Percentiles rank a stretch among this genome's conserved stretches.
Conservation (phyloP, 2,113 vertebrate genomes). For the Pangasianodon hypophthalmus region DNA sequence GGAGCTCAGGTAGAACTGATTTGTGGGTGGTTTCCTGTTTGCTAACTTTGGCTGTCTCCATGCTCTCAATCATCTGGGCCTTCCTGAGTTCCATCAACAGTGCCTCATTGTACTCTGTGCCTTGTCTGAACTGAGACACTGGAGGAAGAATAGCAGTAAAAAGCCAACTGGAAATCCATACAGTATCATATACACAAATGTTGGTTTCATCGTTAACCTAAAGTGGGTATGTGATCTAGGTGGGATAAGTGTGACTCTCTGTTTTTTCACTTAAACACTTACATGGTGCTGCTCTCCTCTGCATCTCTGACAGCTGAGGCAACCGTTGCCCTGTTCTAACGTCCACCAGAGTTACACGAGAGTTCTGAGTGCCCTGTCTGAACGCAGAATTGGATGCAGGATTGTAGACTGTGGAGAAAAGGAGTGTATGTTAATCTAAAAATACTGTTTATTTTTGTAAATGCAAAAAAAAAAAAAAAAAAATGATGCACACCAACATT, state of each 20-base stretch:
- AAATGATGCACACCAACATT: background rate
- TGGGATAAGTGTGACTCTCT: too few species aligned
- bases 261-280: too few species aligned
- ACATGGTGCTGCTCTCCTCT: too few species aligned
- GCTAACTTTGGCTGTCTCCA: conserved; percentile 7
- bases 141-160: background rate
- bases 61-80: background rate
- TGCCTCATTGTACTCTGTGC: background rate
- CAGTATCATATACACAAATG: too few species aligned
- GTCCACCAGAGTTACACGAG: too few species aligned
- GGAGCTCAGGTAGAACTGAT: background rate
- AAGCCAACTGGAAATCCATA: background rate
- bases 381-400: too few species aligned
- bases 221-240: too few species aligned
- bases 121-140: conserved; percentile 41
- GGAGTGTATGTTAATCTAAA: background rate
- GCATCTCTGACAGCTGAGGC: too few species aligned
- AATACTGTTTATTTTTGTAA: background rate
- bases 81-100: conserved; percentile 44
- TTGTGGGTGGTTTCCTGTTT: conserved; percentile 5
- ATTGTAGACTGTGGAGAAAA: conserved; percentile 38
- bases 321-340: too few species aligned
- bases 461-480: background rate
- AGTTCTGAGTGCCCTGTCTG: too few species aligned
- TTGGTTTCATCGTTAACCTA: too few species aligned